Percentiles rank a stretch among this genome's conserved stretches.
These are phyloP conservation scores for Paguma larvata DNA, from an alignment of 2,797 vertebrate genomes.

Conservation along the genomic window DNA sequence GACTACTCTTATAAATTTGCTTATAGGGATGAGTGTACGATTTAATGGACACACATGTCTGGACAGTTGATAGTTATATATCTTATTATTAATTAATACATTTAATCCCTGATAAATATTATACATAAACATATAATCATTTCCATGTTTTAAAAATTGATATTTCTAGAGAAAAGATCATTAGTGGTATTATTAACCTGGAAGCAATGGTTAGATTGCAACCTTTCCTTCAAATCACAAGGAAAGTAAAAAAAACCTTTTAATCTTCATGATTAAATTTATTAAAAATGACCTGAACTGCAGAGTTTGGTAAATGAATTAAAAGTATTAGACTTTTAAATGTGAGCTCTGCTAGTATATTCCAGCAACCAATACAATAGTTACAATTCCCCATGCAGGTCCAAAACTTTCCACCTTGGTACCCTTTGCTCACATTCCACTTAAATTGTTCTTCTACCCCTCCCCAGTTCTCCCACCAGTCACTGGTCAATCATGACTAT, in stretches of 20 bases:
- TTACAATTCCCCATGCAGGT: not conserved
- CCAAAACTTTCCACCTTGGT: not conserved
- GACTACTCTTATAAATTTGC: slow-evolving; percentile 31
- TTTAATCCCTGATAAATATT: not conserved
- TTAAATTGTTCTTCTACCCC: not conserved
- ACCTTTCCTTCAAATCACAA: slow-evolving; percentile 42
- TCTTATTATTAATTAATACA: slow-evolving; percentile 36
- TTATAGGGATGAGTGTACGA: not conserved
- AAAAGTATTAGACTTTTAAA: slow-evolving; percentile 52
- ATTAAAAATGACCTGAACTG: slow-evolving; percentile 16
- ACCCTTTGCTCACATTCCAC: not conserved
- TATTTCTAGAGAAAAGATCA: not conserved
- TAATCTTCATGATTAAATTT: not conserved
- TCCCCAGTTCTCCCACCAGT: not conserved
- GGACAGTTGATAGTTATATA: not conserved
- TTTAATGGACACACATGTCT: not conserved
- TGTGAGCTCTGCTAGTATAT: not conserved
- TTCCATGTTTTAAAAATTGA: slow-evolving; percentile 44
- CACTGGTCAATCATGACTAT: not conserved
- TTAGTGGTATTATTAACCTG: not conserved
- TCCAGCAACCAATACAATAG: not conserved
- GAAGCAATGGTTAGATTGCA: slow-evolving; percentile 33
- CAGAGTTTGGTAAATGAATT: slow-evolving; percentile 2
- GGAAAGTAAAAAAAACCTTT: slow-evolving; percentile 39
- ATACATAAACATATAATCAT: not conserved